Percentiles rank a stretch among this genome's conserved stretches.
phyloP scores from a whole-genome alignment of 37 sponge, comb jelly and placozoan genomes.

The Dysidea cf. avara region DNA sequence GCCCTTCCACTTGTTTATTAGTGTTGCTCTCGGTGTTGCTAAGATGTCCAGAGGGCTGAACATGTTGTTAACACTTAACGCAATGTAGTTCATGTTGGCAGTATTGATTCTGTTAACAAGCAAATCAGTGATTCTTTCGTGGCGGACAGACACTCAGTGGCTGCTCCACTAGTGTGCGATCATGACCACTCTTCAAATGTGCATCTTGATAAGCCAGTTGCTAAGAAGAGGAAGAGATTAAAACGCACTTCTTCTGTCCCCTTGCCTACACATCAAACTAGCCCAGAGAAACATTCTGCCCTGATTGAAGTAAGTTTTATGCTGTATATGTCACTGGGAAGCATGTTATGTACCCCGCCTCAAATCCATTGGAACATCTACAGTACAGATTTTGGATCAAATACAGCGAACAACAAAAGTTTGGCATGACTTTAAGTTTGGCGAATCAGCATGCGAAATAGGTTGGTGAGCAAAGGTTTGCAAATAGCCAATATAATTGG shows the following conservation, averaged over 20 bases:
- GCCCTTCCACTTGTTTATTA: too few species aligned
- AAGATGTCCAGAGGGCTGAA: neutral
- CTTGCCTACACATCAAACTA: too few species aligned
- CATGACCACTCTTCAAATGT: too few species aligned
- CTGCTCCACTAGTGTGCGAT: constrained; percentile 1
- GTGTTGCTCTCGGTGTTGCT: neutral
- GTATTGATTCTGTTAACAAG: constrained; percentile 22
- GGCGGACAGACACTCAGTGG: neutral
- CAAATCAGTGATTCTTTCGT: constrained; percentile 23
- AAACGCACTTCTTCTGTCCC: too few species aligned
- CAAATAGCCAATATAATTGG: too few species aligned
- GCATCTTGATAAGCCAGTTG: neutral
- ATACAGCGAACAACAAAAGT: too few species aligned
- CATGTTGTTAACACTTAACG: neutral
- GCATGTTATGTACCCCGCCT: neutral
- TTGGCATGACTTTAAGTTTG: too few species aligned
- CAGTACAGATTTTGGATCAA: too few species aligned
- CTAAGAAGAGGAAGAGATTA: neutral
- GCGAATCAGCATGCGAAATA: too few species aligned
- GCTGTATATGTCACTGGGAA: neutral
- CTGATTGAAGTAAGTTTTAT: neutral
- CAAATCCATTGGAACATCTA: too few species aligned
- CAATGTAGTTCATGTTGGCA: constrained; percentile 11
- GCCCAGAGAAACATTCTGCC: too few species aligned
- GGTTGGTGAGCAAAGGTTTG: too few species aligned